phyloP scores from a whole-genome alignment of 2,113 vertebrate genomes.

The Struthio camelus region DNA sequence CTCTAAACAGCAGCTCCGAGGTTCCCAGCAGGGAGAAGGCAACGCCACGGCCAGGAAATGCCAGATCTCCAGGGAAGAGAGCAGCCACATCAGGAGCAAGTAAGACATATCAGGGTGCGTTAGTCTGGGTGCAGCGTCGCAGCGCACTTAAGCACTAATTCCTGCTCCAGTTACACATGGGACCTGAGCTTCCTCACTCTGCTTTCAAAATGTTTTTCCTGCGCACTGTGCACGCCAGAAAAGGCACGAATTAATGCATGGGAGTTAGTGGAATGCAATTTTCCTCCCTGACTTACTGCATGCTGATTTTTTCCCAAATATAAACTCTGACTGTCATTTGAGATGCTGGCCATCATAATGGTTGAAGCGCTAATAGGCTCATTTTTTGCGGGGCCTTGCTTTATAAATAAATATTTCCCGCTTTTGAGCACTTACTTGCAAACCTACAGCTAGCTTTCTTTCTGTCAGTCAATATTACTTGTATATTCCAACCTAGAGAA shows the following conservation, averaged over 20 bases:
- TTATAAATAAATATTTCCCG: not conserved
- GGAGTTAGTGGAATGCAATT: not conserved
- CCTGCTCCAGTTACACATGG: fast-evolving
- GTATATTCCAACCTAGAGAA: not conserved
- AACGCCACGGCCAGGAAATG: not conserved
- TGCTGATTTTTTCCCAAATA: not conserved
- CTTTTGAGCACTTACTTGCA: not conserved
- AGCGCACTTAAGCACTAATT: not conserved
- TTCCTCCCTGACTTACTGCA: not conserved
- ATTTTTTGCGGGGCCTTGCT: not conserved
- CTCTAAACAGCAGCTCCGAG: not conserved
- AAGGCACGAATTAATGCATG: not conserved
- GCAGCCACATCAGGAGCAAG: fast-evolving
- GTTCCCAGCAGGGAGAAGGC: not conserved
- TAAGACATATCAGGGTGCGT: not conserved
- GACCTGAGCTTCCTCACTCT: not conserved
- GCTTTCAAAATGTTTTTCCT: not conserved
- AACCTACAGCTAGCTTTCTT: not conserved
- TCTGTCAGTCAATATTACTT: not conserved
- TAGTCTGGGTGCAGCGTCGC: not conserved
- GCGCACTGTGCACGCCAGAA: not conserved
- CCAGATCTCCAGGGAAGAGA: not conserved
- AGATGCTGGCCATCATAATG: not conserved
- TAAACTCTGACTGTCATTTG: not conserved
- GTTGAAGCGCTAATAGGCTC: not conserved